Base-by-base conservation (phyloP, 2,888 invertebrate species). In the Drosophila sordidula region DNA sequence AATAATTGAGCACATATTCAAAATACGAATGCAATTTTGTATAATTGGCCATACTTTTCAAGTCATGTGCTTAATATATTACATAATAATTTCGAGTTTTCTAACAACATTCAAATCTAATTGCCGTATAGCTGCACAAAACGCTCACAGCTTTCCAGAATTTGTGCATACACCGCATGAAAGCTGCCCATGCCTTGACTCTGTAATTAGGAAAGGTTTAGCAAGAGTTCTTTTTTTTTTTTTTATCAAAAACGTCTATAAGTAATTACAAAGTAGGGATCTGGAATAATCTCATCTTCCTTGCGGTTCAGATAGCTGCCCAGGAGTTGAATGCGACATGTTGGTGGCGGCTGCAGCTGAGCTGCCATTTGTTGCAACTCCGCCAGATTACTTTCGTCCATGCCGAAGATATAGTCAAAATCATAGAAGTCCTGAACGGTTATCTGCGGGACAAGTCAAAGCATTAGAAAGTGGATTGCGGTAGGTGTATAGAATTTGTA, bases 341-440 rank as follows among this genome's bases (percentile, higher is more conserved):
- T 95, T 51, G 93, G 92, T 25, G 93, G 93, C 47, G 93, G 90
- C 1, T 96, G 95, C 36, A 95, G 94, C 8, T 46, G 18, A 0
- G 9, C 4, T 0, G 69, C 75, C 80, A 93, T 93, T 54, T 93
- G 91, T 42, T 94, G 93, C 41, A 97, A 91, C 74, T 95, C 94
- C 11, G 89, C 90, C 90, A 98, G 95, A 90, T 98, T 98, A 12
- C 94, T 94, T 57, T 96, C 94, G 91, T 98, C 98, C 98, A 98
- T 98, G 12, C 97, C 98, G 93, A 98, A 97, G 78, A 98, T 97
- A 91, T 94, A 96, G 92, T 98, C 96, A 92, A 95, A 98, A 16
- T 94, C 92, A 12, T 94, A 91, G 84, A 97, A 98, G 90, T 98
- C 98, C 6, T 93, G 93, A 39, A 93, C 80, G 2, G 93, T 93